Conservation (phyloP, 2,888 invertebrate genomes). For the Leptodirus hochenwartii region DNA sequence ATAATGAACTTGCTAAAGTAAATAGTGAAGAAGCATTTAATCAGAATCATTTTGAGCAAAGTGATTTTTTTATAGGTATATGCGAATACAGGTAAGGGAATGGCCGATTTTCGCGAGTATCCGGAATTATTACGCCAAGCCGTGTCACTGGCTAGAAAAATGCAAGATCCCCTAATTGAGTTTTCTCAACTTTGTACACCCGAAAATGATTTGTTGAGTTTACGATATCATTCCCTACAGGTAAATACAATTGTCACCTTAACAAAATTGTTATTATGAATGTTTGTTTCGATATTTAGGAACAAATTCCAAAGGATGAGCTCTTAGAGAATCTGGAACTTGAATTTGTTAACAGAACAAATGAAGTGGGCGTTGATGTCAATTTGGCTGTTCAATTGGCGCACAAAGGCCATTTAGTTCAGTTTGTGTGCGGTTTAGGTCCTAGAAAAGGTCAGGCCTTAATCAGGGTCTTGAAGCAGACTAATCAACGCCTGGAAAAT, state of each 20-base stretch:
- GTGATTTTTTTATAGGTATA: constrained; percentile 36
- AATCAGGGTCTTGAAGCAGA: constrained; percentile 73
- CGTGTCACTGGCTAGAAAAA: constrained; percentile 73
- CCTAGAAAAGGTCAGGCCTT: constrained; percentile 83
- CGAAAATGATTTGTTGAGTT: constrained; percentile 91
- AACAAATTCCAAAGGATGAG: constrained; percentile 68
- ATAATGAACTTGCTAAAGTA: constrained; percentile 76
- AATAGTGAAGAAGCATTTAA: not conserved
- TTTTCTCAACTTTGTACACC: constrained; percentile 90
- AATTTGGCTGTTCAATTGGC: constrained; percentile 82
- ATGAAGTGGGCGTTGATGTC: constrained; percentile 96
- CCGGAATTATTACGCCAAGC: constrained; percentile 82
- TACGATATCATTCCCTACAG: constrained; percentile 77
- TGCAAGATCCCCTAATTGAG: constrained; percentile 93
- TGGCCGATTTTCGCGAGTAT: constrained; percentile 80
- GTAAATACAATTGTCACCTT: constrained; percentile 17
- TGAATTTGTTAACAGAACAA: constrained; percentile 88
- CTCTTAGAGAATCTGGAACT: constrained; percentile 67
- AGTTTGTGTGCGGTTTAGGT: constrained; percentile 94
- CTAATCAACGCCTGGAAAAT: constrained; percentile 83
- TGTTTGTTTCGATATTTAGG: constrained; percentile 27
- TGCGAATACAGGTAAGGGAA: constrained; percentile 75
- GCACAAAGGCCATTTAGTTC: constrained; percentile 74
- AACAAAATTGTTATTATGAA: constrained; percentile 1
- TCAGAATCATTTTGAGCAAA: not conserved